phyloP scores from a whole-genome alignment of 1,140 invertebrate genomes.

The Aricia agestis region DNA sequence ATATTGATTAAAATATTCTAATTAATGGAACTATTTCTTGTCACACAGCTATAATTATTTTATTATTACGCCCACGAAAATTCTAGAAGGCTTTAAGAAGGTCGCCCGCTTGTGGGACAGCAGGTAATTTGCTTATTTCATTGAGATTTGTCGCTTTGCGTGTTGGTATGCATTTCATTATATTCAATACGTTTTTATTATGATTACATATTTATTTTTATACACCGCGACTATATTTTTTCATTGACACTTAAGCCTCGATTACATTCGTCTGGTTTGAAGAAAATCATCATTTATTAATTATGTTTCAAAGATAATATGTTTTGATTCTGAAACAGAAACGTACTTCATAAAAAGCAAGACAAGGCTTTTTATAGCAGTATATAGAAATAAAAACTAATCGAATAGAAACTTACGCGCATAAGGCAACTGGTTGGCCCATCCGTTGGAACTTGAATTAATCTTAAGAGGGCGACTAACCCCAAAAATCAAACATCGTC shows the following conservation, averaged over 20 bases:
- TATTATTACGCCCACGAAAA: conserved; percentile 8
- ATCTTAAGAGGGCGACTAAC: too few relatives aligned
- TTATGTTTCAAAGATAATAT: too few relatives aligned
- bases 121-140: conserved; percentile 8
- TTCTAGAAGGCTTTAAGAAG: conserved; percentile 8
- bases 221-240: not conserved
- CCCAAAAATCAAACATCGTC: too few relatives aligned
- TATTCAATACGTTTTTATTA: conserved; percentile 5
- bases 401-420: conserved; percentile 18
- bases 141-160: conserved; percentile 12
- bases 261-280: not conserved
- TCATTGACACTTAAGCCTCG: not conserved
- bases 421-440: conserved; percentile 18
- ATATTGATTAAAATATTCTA: conserved; percentile 4
- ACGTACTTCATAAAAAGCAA: too few relatives aligned
- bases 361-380: not conserved
- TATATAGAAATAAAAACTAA: conserved; percentile 21
- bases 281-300: too few relatives aligned
- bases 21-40: conserved; percentile 14
- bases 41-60: conserved; percentile 5
- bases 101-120: conserved; percentile 4
- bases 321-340: too few relatives aligned
- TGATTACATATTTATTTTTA: not conserved
- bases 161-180: conserved; percentile 15
- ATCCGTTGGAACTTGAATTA: conserved; percentile 18